Evolutionary conservation across 2,797 vertebrate genomes (phyloP).

Genomic region (Oreochromis grahami): DNA sequence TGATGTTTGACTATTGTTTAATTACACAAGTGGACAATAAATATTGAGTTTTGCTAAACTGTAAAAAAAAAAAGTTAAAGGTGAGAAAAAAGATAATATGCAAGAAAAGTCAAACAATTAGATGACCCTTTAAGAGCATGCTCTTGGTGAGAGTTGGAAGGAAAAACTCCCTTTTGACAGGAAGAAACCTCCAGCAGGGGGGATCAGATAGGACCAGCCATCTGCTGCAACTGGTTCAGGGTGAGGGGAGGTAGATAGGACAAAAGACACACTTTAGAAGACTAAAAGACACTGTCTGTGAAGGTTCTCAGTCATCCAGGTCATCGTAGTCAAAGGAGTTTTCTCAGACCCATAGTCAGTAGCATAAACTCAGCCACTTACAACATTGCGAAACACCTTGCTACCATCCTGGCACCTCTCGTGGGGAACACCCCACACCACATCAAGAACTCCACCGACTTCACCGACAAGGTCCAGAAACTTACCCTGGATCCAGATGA

Average conservation of each 20-base stretch:
- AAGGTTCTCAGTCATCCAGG: no score
- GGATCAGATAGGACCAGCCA: neutral
- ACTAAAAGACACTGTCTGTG: neutral
- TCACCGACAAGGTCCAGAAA: no score
- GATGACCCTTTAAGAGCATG: neutral
- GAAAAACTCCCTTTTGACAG: neutral
- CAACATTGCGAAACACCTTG: no score
- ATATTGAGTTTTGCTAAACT: neutral
- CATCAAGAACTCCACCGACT: no score
- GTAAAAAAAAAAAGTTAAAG: neutral
- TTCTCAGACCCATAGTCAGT: no score
- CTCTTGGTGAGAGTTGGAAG: neutral
- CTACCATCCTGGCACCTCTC: no score
- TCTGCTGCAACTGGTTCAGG: neutral
- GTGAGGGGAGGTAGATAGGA: neutral
- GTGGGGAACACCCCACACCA: no score
- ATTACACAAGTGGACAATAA: neutral
- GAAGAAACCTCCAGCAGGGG: neutral
- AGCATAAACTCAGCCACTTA: no score
- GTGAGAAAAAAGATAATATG: neutral
- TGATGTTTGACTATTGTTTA: neutral
- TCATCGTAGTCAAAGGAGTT: no score
- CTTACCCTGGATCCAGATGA: no score
- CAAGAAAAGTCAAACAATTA: neutral
- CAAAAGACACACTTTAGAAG: neutral